Conservation (phyloP, 2,797 vertebrate genomes). For the Poeciliopsis turneri region DNA sequence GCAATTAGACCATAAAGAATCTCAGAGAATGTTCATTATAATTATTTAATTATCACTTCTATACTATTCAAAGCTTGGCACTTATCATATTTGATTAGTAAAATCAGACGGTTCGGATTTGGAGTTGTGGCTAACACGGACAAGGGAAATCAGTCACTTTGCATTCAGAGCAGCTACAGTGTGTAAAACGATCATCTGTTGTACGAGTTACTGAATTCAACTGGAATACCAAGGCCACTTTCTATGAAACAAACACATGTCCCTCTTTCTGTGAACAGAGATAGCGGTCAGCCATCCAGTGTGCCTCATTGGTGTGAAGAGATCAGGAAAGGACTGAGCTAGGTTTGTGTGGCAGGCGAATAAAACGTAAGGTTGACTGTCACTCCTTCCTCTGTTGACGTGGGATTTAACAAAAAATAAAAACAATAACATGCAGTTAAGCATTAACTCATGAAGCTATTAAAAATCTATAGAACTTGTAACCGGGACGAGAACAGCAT, state of each 20-base stretch:
- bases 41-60: too few species aligned
- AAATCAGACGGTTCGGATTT: slow-evolving; percentile 16
- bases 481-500: background rate
- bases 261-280: slow-evolving; percentile 30
- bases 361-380: background rate
- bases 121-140: background rate
- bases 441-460: background rate
- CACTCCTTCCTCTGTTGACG: background rate
- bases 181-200: background rate
- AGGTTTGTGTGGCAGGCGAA: background rate
- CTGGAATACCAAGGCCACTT: background rate
- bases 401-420: background rate
- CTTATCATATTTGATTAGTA: background rate
- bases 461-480: background rate
- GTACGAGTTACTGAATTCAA: background rate
- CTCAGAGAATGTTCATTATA: background rate
- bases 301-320: background rate
- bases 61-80: background rate
- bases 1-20: too few species aligned
- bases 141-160: slow-evolving; percentile 14
- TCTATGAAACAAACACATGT: background rate
- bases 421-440: too few species aligned
- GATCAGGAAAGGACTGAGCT: background rate
- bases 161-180: background rate
- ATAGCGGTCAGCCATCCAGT: slow-evolving; percentile 58